Base-by-base conservation (phyloP, 2,888 invertebrate species). In the Maniola hyperantus region DNA sequence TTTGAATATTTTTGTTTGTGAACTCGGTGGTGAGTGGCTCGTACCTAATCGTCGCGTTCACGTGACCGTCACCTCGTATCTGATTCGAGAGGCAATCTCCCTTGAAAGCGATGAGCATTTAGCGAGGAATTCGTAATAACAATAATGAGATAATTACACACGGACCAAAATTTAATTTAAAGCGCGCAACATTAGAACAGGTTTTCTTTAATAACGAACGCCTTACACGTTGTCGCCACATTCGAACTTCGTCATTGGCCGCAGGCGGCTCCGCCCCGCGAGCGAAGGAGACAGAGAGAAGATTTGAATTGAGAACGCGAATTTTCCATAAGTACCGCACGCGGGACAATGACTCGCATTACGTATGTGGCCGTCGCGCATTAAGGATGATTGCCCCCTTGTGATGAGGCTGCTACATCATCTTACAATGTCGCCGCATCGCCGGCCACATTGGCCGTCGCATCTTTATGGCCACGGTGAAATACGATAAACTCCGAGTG, bases 141-240 rank as follows among this genome's bases (percentile, higher is more conserved):
- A 89, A 91, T 92, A 92, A 91, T 92, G 89, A 91, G 91, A 91
- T 92, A 92, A 92, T 92, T 92, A 92, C 90, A 91, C 89, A 89
- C 87, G 88, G 87, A 91, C 68, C 90, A 89, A 91, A 92, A 92
- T 91, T 92, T 91, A 92, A 92, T 92, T 93, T 91, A 91, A 92
- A 89, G 87, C 89, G 89, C 89, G 85, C 90, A 89, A 90, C 89
- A 92, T 92, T 92, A 92, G 91, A 92, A 93, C 92, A 88, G 92
- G 92, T 93, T 93, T 36, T 91, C 87, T 89, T 92, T 91, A 91
- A 91, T 89, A 90, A 90, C 92, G 86, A 88, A 91, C 91, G 91
- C 92, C 92, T 91, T 91, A 87, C 91, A 88, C 90, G 88, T 89
- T 88, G 89, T 91, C 91, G 91, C 91, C 86, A 84, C 85, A 86